A percentile compares a stretch with the other conserved stretches of the same genome.
Evolutionary conservation across 2,888 invertebrate species (phyloP).

Genomic region (Drosophila yooni): DNA sequence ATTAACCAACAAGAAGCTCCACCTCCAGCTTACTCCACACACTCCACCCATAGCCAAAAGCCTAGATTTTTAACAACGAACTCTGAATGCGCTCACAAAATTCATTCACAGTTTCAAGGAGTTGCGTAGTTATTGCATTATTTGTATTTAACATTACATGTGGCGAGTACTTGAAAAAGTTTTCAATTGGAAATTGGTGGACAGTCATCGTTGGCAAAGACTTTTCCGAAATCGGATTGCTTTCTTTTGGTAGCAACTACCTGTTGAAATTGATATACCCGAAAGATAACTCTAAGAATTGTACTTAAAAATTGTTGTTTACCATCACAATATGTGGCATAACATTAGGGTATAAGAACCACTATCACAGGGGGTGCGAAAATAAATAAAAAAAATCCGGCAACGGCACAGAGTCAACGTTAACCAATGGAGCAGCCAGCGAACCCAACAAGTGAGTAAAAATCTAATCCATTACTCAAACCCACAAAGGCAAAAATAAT

Average conservation of each 20-base stretch:
- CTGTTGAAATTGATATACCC: background rate
- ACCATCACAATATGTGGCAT: conserved; percentile 3
- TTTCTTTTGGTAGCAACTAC: background rate
- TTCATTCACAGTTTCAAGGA: background rate
- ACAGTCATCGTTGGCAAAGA: background rate
- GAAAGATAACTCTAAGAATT: background rate
- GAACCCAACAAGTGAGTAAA: conserved; percentile 70
- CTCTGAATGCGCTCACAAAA: conserved; percentile 11
- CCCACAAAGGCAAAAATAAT: conserved; percentile 71
- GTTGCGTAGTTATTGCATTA: background rate
- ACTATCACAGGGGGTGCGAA: conserved; percentile 42
- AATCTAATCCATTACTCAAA: conserved; percentile 81
- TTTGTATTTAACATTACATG: background rate
- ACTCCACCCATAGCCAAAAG: background rate
- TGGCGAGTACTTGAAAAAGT: background rate
- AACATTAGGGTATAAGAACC: conserved; percentile 26
- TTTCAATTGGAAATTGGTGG: background rate
- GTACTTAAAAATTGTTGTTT: background rate
- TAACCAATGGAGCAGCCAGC: conserved; percentile 17
- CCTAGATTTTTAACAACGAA: background rate
- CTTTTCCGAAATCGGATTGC: background rate
- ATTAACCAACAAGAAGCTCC: background rate
- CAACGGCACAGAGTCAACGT: conserved; percentile 21
- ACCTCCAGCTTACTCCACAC: background rate
- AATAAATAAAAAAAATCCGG: conserved; percentile 25